These are phyloP conservation scores for Himalopsyche kuldschensis DNA, from an alignment of 2,888 invertebrate species.

Conservation along the genomic window DNA sequence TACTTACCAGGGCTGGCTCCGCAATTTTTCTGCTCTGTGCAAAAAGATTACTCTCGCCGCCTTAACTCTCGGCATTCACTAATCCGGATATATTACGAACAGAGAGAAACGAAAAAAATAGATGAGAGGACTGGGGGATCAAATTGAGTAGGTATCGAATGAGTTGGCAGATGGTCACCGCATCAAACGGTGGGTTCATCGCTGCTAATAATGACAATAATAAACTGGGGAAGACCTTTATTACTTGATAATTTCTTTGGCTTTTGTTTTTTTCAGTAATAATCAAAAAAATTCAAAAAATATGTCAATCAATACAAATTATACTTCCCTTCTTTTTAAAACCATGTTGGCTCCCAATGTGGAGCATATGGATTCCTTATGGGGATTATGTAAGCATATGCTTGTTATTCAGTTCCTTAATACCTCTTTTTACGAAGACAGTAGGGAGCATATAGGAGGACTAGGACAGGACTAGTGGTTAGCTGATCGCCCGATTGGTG, in stretches of 20 bases:
- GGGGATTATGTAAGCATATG: too few relatives aligned
- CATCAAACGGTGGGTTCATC: not conserved
- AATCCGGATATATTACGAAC: constrained; percentile 39
- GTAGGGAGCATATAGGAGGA: too few relatives aligned
- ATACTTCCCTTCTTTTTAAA: too few relatives aligned
- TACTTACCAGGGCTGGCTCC: constrained; percentile 5
- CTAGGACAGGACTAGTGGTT: too few relatives aligned
- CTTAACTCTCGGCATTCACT: constrained; percentile 37
- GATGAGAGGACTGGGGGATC: constrained; percentile 14
- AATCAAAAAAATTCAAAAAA: too few relatives aligned
- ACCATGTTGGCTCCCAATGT: too few relatives aligned
- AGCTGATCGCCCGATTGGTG: too few relatives aligned
- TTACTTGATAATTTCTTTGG: not conserved
- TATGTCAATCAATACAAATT: too few relatives aligned
- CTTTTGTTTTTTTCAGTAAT: not conserved
- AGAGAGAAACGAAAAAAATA: constrained; percentile 3
- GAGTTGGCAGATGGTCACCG: not conserved
- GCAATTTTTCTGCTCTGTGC: constrained; percentile 41
- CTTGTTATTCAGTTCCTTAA: too few relatives aligned
- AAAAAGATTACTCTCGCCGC: constrained; percentile 43
- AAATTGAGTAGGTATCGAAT: constrained; percentile 27
- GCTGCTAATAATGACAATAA: not conserved
- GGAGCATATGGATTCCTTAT: too few relatives aligned
- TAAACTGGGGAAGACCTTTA: not conserved
- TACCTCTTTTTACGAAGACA: too few relatives aligned